These are phyloP conservation scores for Sander lucioperca DNA, from an alignment of 2,113 vertebrate genomes.

Conservation along the genomic window DNA sequence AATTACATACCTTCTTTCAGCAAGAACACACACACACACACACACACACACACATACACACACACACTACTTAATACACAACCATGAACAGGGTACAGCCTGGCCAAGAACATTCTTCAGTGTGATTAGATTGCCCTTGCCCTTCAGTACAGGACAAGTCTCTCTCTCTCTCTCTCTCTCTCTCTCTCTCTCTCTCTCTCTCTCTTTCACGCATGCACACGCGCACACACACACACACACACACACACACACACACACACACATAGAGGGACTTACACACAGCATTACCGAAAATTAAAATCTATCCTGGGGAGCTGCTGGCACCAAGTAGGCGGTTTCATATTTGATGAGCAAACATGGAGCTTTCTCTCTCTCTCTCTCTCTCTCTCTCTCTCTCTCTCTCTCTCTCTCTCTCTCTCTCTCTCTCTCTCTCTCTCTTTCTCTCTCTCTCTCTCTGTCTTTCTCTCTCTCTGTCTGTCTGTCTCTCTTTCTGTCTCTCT, in stretches of 20 bases:
- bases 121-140: slow-evolving; percentile 60
- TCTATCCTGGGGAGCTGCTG: slow-evolving; percentile 65
- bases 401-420: neutral
- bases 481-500: no score
- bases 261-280: neutral
- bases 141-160: slow-evolving; percentile 32
- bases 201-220: no score
- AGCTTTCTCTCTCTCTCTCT: neutral
- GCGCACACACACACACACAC: slow-evolving; percentile 26
- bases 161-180: slow-evolving; percentile 1
- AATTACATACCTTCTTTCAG: neutral
- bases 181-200: neutral
- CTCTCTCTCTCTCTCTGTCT: neutral
- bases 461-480: neutral
- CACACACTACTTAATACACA: slow-evolving; percentile 14
- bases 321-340: slow-evolving; percentile 63
- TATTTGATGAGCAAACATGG: slow-evolving; percentile 76
- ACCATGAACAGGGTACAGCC: slow-evolving; percentile 10
- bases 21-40: neutral
- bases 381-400: neutral
- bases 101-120: slow-evolving; percentile 41
- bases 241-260: slow-evolving; percentile 30
- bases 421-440: neutral
- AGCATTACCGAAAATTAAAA: slow-evolving; percentile 68
- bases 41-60: neutral